Conservation (phyloP, 2,113 vertebrate genomes). For the Clarias batrachus region DNA sequence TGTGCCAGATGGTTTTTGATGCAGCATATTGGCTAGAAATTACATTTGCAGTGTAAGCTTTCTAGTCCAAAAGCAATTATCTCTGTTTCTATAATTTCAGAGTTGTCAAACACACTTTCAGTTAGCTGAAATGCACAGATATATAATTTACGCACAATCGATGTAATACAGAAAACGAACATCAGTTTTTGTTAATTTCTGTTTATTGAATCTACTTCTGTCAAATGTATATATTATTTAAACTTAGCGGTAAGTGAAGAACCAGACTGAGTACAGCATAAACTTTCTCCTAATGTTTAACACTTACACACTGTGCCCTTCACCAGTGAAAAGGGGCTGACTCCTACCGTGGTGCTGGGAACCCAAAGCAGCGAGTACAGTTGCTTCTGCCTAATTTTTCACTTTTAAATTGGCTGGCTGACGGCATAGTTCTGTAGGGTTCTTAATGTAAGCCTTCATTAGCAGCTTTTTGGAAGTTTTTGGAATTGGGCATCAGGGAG, state of each 20-base stretch:
- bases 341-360: slow-evolving; percentile 37
- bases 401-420: slow-evolving; percentile 74
- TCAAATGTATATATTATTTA: not conserved
- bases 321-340: slow-evolving; percentile 15
- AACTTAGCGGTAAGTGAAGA: not conserved
- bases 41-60: slow-evolving; percentile 63
- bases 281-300: not conserved
- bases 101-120: slow-evolving; percentile 48
- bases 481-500: slow-evolving; percentile 55
- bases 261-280: not conserved
- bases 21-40: slow-evolving; percentile 73
- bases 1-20: slow-evolving; percentile 67
- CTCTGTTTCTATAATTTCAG: slow-evolving; percentile 50
- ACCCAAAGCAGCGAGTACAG: slow-evolving; percentile 54
- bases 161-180: not conserved
- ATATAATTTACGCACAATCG: not conserved
- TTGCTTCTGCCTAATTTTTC: slow-evolving; percentile 67
- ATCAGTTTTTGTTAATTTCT: not conserved
- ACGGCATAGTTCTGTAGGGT: slow-evolving; percentile 49
- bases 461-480: slow-evolving; percentile 52
- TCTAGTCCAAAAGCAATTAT: slow-evolving; percentile 58
- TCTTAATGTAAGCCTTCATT: slow-evolving; percentile 68
- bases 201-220: not conserved
- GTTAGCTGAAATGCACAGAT: slow-evolving; percentile 27
- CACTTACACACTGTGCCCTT: slow-evolving; percentile 1